Conservation (phyloP, 2,888 invertebrate genomes). For the Chloroclystis v-ata region DNA sequence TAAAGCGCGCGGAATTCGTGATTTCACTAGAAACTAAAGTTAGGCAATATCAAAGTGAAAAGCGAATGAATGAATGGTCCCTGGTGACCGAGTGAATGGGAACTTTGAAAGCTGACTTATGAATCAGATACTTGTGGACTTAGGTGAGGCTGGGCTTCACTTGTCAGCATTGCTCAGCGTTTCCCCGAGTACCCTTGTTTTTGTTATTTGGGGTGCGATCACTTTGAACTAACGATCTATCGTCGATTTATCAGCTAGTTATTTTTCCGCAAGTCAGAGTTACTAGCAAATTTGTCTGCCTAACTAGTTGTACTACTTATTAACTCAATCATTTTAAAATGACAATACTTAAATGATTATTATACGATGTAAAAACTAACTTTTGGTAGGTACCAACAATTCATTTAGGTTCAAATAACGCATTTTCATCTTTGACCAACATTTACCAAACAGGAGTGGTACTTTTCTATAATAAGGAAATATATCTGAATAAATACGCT, state of each 20-base stretch:
- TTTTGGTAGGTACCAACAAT: no score
- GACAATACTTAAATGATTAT: no score
- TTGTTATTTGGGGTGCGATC: neutral
- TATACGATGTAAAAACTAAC: no score
- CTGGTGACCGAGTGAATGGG: conserved; percentile 40
- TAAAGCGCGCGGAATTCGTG: conserved; percentile 25
- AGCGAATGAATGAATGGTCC: conserved; percentile 43
- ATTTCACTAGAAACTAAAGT: conserved; percentile 33
- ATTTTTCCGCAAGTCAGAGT: neutral
- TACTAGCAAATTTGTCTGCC: neutral
- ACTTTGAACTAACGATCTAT: neutral
- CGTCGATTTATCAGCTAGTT: neutral
- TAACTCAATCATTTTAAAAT: no score
- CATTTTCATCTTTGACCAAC: no score
- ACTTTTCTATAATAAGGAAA: no score
- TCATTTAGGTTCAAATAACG: no score
- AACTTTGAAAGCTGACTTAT: conserved; percentile 16
- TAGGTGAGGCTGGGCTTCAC: neutral
- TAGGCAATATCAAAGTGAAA: conserved; percentile 43
- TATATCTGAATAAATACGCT: no score
- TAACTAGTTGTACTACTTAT: neutral
- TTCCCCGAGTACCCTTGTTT: neutral
- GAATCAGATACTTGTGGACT: conserved; percentile 5
- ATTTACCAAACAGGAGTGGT: no score
- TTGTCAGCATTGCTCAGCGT: neutral